Evolutionary conservation across 2,113 vertebrate genomes (phyloP), one percentile per base, ranked within the genome.

Genomic region (Zosterops lateralis): DNA sequence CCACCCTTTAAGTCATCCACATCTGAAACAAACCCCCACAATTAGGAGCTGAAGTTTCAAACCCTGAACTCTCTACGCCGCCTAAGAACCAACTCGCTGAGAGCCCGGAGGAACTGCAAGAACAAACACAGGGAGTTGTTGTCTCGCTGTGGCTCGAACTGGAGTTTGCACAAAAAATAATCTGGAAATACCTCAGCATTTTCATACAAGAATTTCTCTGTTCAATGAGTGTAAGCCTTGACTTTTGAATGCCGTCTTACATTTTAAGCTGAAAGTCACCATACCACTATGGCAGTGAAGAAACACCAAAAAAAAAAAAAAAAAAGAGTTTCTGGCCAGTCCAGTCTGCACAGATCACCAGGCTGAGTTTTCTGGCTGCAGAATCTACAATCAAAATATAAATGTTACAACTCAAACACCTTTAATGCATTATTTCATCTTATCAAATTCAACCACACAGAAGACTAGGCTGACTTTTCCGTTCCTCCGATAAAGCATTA

Each of bases 1-100:
- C 98, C 98, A 92, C 98, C 98, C 98, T 99, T 99, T 95, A 99
- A 97, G 97, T 99, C 98, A 68, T 99, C 99, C 95, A 98, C 92
- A 97, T 99, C 99, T 99, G 98, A 98, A 98, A 97, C 92, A 97
- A 97, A 94, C 61, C 89, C 93, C 88, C 94, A 89, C 82, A 72
- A 36, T 97, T 97, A 98, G 96, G 94, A 91, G 84, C 48, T 36
- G 79, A 56, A 82, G 65, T 40, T 40, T 60, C 60, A 71, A 38
- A 84, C 1, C 2, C 18, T 3, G 7, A 18, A 74, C 77, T 28
- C 84, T 57, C 64, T 2, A 45, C 1, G 4, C 19, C 3, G 17
- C 11, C 12, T 9, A 57, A 53, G 66, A 83, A 12, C 47, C 47
- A 17, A 40, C 57, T 34, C 2, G 44, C 51, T 6, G 15, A 38